Evolutionary conservation across 2,797 vertebrate species (phyloP).

Genomic region (Myripristis murdjan): DNA sequence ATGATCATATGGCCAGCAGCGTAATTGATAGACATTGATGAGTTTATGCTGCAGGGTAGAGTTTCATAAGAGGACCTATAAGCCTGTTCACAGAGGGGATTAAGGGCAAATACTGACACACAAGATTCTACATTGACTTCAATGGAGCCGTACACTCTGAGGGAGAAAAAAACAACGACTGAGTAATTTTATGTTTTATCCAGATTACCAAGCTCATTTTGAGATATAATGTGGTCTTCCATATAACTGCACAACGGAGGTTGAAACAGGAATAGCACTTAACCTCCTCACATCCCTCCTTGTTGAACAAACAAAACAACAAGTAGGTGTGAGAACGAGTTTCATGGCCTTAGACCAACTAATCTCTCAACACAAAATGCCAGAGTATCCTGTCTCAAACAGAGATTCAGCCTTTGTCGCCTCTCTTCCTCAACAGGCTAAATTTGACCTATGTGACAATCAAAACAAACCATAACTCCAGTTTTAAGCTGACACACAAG

Average conservation of each 20-base stretch:
- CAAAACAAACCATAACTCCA: constrained; percentile 20
- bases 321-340: neutral
- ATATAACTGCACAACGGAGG: neutral
- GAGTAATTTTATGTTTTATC: constrained; percentile 25
- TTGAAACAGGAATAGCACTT: too few relatives aligned
- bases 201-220: constrained; percentile 22
- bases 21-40: constrained; percentile 54
- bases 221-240: neutral
- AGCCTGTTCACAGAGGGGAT: constrained; percentile 29
- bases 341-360: too few relatives aligned
- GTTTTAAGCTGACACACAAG: constrained; percentile 16
- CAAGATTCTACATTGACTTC: constrained; percentile 35
- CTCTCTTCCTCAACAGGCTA: neutral
- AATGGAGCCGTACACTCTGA: neutral
- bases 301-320: constrained; percentile 29
- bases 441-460: neutral
- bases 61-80: constrained; percentile 41
- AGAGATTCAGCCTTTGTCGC: constrained; percentile 9
- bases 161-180: neutral
- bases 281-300: too few relatives aligned
- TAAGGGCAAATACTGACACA: constrained; percentile 8
- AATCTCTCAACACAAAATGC: neutral
- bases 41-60: constrained; percentile 29
- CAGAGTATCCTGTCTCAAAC: constrained; percentile 1
- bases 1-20: constrained; percentile 13